These are phyloP conservation scores for Phylloscopus trochiloides DNA, from an alignment of 2,113 vertebrate species.

Conservation along the genomic window DNA sequence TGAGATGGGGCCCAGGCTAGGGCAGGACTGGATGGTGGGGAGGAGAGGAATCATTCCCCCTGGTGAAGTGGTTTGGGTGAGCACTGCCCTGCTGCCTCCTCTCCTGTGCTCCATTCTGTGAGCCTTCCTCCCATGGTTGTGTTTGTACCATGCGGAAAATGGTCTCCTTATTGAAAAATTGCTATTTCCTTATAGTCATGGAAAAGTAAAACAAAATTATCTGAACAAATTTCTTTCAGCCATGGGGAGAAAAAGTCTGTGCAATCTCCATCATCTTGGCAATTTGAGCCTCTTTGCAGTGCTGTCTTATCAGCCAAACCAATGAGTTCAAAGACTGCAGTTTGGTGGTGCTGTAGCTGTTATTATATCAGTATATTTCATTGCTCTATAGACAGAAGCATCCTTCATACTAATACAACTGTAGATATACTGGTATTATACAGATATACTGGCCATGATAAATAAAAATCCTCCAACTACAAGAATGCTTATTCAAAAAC, in stretches of 20 bases:
- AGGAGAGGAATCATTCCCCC: neutral
- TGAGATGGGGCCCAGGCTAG: fast-evolving
- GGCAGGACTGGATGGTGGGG: neutral
- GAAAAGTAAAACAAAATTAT: neutral
- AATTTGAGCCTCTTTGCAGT: neutral
- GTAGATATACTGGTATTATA: neutral
- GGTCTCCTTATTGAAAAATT: neutral
- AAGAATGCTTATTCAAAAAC: neutral
- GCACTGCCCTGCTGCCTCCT: fast-evolving
- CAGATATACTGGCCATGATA: neutral
- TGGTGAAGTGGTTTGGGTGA: neutral
- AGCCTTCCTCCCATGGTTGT: fast-evolving
- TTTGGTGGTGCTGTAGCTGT: neutral
- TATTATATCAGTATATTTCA: neutral
- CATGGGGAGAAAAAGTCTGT: neutral
- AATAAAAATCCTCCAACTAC: neutral
- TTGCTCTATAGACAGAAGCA: neutral
- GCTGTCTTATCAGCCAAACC: neutral
- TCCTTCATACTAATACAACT: neutral
- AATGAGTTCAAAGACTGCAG: neutral
- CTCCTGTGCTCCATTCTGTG: fast-evolving
- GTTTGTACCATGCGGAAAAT: neutral
- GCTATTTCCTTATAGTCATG: neutral
- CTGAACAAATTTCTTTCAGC: neutral
- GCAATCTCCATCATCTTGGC: neutral